These are phyloP conservation scores for Silurus asotus DNA, from an alignment of 2,113 vertebrate genomes.

Conservation along the genomic window DNA sequence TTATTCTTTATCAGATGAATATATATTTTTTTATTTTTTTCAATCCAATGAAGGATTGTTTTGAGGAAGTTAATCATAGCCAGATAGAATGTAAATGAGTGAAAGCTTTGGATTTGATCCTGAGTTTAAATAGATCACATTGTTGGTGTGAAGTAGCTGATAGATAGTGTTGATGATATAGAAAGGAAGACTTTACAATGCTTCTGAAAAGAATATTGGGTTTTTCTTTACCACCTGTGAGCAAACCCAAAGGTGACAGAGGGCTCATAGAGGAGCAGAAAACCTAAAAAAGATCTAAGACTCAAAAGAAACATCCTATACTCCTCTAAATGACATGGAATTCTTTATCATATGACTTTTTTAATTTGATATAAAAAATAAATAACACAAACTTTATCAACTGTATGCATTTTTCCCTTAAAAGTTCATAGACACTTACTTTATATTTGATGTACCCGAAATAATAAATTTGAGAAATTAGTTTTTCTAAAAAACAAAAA, in stretches of 20 bases:
- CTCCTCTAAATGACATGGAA: background rate
- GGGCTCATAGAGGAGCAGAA: background rate
- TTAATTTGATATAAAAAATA: no score
- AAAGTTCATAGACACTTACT: background rate
- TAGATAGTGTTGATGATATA: background rate
- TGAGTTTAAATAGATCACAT: background rate
- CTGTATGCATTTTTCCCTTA: no score
- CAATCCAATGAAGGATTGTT: background rate
- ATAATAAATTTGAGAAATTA: no score
- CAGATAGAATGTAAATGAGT: constrained; percentile 4
- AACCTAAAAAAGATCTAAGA: background rate
- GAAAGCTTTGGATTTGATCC: background rate
- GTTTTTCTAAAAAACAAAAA: no score
- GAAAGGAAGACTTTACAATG: background rate
- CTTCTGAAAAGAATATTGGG: background rate
- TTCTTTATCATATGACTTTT: no score
- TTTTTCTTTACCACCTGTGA: background rate
- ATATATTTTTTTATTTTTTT: no score
- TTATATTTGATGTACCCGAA: no score
- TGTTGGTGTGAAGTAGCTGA: background rate
- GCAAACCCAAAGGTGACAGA: background rate
- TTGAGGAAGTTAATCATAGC: constrained; percentile 5
- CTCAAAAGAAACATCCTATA: background rate
- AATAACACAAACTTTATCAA: no score
- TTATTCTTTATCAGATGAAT: no score